Conservation (phyloP, 2,888 invertebrate genomes). For the Caenorhabditis afra region DNA sequence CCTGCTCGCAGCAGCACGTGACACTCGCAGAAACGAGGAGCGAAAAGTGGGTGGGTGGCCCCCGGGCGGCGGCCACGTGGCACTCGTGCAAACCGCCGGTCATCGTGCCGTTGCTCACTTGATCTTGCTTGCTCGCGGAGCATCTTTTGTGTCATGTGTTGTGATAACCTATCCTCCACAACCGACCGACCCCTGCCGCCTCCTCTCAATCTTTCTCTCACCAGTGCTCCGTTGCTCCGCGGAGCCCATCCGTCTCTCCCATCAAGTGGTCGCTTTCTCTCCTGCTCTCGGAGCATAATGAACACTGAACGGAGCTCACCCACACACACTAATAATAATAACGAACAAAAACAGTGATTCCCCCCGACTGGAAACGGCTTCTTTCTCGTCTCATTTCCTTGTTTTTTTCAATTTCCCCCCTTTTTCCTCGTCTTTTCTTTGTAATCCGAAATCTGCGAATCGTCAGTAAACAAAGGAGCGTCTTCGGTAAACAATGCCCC, state of each 20-base stretch:
- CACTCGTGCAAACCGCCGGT: too few relatives aligned
- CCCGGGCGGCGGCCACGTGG: too few relatives aligned
- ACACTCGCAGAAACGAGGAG: constrained; percentile 11
- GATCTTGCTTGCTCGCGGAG: too few relatives aligned
- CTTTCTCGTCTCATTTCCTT: background rate
- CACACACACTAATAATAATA: too few relatives aligned
- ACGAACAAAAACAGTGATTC: constrained; percentile 1
- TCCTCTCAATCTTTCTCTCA: constrained; percentile 1
- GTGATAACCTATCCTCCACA: constrained; percentile 57
- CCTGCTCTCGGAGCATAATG: constrained; percentile 18
- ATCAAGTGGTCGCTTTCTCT: constrained; percentile 25
- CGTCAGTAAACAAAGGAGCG: too few relatives aligned
- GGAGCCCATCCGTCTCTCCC: too few relatives aligned
- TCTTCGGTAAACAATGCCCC: too few relatives aligned
- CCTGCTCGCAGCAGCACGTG: constrained; percentile 20
- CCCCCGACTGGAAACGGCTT: constrained; percentile 1
- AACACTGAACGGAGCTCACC: constrained; percentile 9
- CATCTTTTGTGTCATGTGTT: constrained; percentile 32
- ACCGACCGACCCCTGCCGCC: constrained; percentile 28
- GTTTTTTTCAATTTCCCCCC: constrained; percentile 4
- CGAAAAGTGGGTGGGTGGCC: constrained; percentile 18
- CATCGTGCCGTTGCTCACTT: too few relatives aligned
- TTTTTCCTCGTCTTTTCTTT: too few relatives aligned
- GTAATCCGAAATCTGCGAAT: too few relatives aligned
- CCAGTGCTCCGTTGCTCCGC: constrained; percentile 7